These are phyloP conservation scores for Aplochiton taeniatus DNA, from an alignment of 2,797 vertebrate species.

Conservation along the genomic window DNA sequence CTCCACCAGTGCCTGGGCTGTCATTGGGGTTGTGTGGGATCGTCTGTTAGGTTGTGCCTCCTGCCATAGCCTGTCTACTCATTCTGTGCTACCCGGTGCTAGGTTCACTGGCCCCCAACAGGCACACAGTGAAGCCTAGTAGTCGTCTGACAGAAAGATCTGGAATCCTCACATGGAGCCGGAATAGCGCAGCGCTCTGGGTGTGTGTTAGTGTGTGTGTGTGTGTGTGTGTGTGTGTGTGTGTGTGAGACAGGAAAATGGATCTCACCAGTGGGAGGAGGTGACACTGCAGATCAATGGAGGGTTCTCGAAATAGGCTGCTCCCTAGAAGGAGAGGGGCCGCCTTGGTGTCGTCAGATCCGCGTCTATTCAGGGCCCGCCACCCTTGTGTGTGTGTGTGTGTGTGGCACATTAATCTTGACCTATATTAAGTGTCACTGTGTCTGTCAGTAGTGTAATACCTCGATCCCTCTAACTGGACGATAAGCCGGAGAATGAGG, in stretches of 20 bases:
- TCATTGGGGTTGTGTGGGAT: not conserved
- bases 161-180: constrained; percentile 25
- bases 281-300: constrained; percentile 70
- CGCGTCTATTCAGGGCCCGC: constrained; percentile 61
- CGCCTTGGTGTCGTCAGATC: constrained; percentile 63
- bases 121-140: not conserved
- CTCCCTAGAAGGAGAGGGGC: constrained; percentile 68
- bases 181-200: constrained; percentile 7
- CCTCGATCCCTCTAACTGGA: too few species aligned
- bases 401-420: constrained; percentile 62
- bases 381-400: constrained; percentile 7
- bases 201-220: not conserved
- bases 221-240: not conserved
- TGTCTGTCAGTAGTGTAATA: too few species aligned
- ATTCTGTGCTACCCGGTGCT: too few species aligned
- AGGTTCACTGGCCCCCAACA: not conserved
- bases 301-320: constrained; percentile 70
- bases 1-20: not conserved
- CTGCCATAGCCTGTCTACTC: too few species aligned
- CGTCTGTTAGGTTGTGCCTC: not conserved
- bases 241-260: constrained; percentile 50
- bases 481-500: too few species aligned
- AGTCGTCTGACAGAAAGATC: not conserved
- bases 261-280: constrained; percentile 54
- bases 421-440: constrained; percentile 63